Conservation (phyloP, 2,888 invertebrate species). For the Scaeva pyrastri region DNA sequence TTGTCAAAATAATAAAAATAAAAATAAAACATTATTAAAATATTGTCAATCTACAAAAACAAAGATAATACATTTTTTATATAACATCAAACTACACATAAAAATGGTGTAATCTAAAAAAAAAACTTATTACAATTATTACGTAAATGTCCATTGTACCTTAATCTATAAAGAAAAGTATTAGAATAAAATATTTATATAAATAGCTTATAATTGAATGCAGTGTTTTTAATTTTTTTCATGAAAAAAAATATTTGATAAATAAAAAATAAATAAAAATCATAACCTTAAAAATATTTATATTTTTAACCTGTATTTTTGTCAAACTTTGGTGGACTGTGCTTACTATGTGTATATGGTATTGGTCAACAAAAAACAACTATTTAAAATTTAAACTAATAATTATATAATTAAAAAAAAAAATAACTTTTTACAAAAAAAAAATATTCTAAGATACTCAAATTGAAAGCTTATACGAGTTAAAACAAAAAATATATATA, state of each 20-base stretch:
- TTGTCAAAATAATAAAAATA: too few relatives aligned
- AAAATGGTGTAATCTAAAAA: not conserved
- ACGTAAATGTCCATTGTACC: conserved; percentile 72
- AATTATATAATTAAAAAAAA: not conserved
- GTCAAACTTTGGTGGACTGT: conserved; percentile 36
- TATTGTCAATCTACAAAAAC: conserved; percentile 15
- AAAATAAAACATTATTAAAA: not conserved
- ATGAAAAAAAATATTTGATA: too few relatives aligned
- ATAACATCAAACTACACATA: not conserved
- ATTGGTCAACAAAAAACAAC: not conserved
- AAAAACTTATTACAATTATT: conserved; percentile 39
- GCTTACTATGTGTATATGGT: conserved; percentile 39
- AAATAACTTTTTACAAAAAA: not conserved
- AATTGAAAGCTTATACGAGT: too few relatives aligned
- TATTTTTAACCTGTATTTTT: conserved; percentile 35
- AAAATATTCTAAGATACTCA: not conserved
- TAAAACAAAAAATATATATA: too few relatives aligned
- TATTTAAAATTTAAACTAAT: conserved; percentile 2
- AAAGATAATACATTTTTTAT: not conserved
- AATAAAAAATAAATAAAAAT: too few relatives aligned
- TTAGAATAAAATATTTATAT: conserved; percentile 18
- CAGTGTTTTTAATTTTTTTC: not conserved
- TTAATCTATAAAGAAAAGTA: conserved; percentile 64
- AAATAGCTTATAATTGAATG: not conserved
- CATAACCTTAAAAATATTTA: too few relatives aligned